These are phyloP conservation scores for Ammodytes marinus DNA, from an alignment of 2,113 vertebrate genomes.

Conservation along the genomic window DNA sequence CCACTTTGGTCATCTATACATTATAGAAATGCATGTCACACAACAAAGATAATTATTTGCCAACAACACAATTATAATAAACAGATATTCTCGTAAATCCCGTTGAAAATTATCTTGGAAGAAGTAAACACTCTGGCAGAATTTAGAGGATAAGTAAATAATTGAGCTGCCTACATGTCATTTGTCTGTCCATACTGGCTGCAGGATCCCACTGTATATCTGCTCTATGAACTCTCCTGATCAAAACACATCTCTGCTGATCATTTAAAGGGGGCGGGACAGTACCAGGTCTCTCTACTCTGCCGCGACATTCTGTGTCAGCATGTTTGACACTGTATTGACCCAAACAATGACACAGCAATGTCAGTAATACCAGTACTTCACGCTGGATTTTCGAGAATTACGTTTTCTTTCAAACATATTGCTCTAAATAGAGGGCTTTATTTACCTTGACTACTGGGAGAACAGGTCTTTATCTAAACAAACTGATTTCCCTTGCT, in stretches of 20 bases:
- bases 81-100: too few species aligned
- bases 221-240: slow-evolving; percentile 59
- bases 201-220: slow-evolving; percentile 45
- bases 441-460: too few species aligned
- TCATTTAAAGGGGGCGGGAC: slow-evolving; percentile 60
- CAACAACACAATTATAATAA: neutral
- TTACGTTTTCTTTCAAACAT: too few species aligned
- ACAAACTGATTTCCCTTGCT: too few species aligned
- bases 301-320: neutral
- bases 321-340: neutral
- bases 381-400: too few species aligned
- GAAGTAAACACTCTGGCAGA: neutral
- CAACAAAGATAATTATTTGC: neutral
- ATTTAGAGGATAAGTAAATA: neutral
- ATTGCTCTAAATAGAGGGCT: too few species aligned
- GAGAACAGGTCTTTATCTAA: too few species aligned
- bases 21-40: slow-evolving; percentile 12
- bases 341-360: neutral
- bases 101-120: neutral
- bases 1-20: slow-evolving; percentile 91
- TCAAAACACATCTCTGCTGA: slow-evolving; percentile 72
- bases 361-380: too few species aligned
- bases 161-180: neutral
- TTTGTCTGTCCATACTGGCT: neutral
- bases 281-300: neutral